phyloP scores from a whole-genome alignment of 2,888 invertebrate species.

The Aricia artaxerxes region DNA sequence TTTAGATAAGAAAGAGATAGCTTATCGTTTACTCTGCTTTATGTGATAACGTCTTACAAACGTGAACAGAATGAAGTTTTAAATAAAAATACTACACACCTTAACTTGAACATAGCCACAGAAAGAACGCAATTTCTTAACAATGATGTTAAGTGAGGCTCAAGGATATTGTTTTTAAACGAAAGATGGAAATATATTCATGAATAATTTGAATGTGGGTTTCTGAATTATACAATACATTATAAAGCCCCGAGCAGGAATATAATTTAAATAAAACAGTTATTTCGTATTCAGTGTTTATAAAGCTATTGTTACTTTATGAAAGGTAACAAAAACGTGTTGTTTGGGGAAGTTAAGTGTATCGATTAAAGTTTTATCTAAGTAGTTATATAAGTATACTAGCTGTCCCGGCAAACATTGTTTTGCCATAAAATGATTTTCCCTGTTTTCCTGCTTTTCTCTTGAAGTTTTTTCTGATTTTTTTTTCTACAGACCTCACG shows the following conservation, averaged over 20 bases:
- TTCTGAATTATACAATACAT: slow-evolving; percentile 12
- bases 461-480: too few species aligned
- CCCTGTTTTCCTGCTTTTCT: too few species aligned
- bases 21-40: neutral
- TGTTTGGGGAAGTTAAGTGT: too few species aligned
- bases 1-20: neutral
- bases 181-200: slow-evolving; percentile 11
- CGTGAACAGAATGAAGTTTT: neutral
- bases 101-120: neutral
- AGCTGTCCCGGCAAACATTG: too few species aligned
- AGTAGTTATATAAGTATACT: too few species aligned
- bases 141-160: neutral
- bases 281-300: slow-evolving; percentile 3
- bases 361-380: too few species aligned
- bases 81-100: neutral
- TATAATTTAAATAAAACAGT: neutral
- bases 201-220: neutral
- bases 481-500: too few species aligned
- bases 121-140: neutral
- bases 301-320: neutral
- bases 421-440: too few species aligned
- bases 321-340: neutral
- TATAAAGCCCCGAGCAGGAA: neutral
- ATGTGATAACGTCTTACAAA: neutral
- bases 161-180: neutral